Percentiles rank a stretch among this genome's conserved stretches.
Conservation (phyloP, 2,113 vertebrate species). For the Scopus umbretta region DNA sequence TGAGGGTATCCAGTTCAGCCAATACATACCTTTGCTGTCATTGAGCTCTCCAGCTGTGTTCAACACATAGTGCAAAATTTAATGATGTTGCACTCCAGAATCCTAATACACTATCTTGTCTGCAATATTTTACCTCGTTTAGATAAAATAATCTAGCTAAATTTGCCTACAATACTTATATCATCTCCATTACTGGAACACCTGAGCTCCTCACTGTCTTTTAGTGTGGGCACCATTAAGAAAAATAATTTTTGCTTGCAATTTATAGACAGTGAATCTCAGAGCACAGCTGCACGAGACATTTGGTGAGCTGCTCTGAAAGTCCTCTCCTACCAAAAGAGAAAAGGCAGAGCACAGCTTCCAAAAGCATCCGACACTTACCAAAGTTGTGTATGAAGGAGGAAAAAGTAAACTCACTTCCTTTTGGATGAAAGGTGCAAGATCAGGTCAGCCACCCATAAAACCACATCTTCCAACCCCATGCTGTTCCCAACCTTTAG, state of each 20-base stretch:
- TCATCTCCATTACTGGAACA: not conserved
- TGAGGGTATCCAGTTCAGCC: not conserved
- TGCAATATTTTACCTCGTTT: not conserved
- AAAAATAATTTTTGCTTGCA: not conserved
- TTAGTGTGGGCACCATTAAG: not conserved
- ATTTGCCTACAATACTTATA: not conserved
- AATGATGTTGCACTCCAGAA: not conserved
- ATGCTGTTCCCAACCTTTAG: not conserved
- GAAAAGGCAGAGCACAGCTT: not conserved
- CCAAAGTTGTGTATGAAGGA: not conserved
- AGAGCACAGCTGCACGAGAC: not conserved
- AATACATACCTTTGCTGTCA: not conserved
- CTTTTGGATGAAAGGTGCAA: not conserved
- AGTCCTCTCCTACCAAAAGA: not conserved
- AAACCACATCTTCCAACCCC: not conserved
- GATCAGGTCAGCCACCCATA: not conserved
- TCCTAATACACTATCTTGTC: not conserved
- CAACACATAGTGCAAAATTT: not conserved
- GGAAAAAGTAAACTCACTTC: not conserved
- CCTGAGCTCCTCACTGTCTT: not conserved
- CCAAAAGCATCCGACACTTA: not conserved
- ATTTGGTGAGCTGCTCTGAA: not conserved
- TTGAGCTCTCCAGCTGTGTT: not conserved
- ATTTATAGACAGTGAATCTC: not conserved
- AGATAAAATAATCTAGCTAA: not conserved